Evolutionary conservation across 2,888 invertebrate genomes (phyloP), one percentile per base, ranked within the genome.

Genomic region (Halictus ligatus): DNA sequence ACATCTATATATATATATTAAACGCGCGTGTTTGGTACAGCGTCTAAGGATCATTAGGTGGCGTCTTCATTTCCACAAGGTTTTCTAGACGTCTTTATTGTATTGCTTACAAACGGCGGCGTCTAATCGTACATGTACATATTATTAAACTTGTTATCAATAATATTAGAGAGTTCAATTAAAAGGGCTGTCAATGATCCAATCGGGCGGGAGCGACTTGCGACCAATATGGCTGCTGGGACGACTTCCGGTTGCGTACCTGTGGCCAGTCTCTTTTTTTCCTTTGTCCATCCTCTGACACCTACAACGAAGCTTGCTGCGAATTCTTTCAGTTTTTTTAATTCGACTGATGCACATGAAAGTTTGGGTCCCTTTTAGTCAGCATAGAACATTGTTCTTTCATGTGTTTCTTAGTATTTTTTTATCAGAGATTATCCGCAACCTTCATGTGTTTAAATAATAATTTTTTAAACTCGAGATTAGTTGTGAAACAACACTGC

Each of bases 151-250:
- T 90, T 90, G 88, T 91, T 91, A 92, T 92, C 90, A 87, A 86
- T 91, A 90, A 92, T 89, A 91, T 89, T 89, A 88, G 90, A 92
- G 91, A 92, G 91, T 92, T 93, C 87, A 91, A 91, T 94, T 89
- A 91, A 92, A 91, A 91, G 84, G 89, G 89, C 89, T 91, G 89
- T 89, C 64, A 18, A 89, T 84, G 73, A 78, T 21, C 75, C 75
- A 75, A 40, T 18, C 60, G 81, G 40, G 25, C 21, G 81, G 40
- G 50, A 69, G 29, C 25, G 25, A 67, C 43, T 40, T 60, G 75
- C 35, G 29, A 76, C 64, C 50, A 75, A 40, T 43, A 5, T 13
- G 75, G 73, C 10, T 40, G 78, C n/a, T 29, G 71, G 35, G 15
- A 78, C 50, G 78, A 72, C 54, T 67, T 83, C 73, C 67, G 1